Evolutionary conservation across 2,888 invertebrate genomes (phyloP), one percentile per base, ranked within the genome.

Genomic region (Dryadula phaetusa): DNA sequence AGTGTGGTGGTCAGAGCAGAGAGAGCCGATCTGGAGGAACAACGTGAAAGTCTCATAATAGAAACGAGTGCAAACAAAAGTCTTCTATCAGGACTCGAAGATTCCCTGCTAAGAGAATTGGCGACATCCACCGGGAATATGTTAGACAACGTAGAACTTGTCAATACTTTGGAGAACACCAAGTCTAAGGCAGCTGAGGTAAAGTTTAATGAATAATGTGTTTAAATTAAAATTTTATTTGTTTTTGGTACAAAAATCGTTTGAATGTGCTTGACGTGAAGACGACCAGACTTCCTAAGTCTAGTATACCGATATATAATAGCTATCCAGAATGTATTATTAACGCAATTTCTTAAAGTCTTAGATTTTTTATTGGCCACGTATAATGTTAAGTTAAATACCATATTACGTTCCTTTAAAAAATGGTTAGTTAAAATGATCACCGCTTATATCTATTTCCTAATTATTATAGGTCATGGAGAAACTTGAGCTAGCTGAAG

Each of bases 91-190:
- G 95, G 96, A 52, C 88, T 98, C 0, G 98, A 98, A 80, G 97
- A 98, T 82, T 97, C 97, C 0, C 87, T 98, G 62, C 91, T 98
- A 1, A 88, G 96, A 54, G 98, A 98, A 81, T 90, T 98, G 75
- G 96, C 98, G 1, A 96, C 96, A 0, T 97, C 97, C 0, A 95
- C 96, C 0, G 98, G 98, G 16, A 98, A 98, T 86, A 98, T 98
- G 97, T 87, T 98, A 79, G 98, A 98, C 81, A 98, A 98, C 76
- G 95, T 95, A 0, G 98, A 98, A 76, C 92, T 98, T 8, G 95
- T 98, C 16, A 93, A 95, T 70, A 98, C 98, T 0, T 88, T 98
- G 62, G 98, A 98, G 78, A 97, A 97, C 74, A 97, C 98, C 7
- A 98, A 98, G 87, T 93, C 95, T 0, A 98, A 98, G 81, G 98